Conservation (phyloP, 2,113 vertebrate genomes). For the Indicator maculatus region DNA sequence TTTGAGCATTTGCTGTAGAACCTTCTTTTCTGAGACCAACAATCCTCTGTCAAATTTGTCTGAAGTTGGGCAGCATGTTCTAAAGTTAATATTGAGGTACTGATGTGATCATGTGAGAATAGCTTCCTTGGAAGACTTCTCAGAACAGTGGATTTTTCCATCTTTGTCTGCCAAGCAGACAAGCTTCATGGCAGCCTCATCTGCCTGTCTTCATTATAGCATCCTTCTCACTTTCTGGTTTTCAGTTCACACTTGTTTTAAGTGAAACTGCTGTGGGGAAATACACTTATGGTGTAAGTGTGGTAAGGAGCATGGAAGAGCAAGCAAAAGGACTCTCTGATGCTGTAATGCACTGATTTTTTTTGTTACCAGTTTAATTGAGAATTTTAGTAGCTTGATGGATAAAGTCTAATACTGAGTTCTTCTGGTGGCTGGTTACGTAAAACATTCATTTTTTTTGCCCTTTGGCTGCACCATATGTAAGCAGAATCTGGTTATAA, state of each 20-base stretch:
- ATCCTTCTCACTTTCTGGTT: neutral
- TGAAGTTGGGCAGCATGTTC: neutral
- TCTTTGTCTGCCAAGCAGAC: neutral
- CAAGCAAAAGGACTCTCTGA: neutral
- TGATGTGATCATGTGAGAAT: neutral
- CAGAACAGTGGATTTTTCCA: neutral
- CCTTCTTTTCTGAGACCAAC: neutral
- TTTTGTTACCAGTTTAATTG: neutral
- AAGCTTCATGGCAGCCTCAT: neutral
- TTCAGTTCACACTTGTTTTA: neutral
- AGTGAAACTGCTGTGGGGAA: neutral
- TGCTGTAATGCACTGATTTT: neutral
- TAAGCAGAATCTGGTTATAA: neutral
- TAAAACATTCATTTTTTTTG: neutral
- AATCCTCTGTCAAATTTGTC: neutral
- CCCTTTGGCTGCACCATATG: neutral
- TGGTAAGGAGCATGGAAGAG: no score
- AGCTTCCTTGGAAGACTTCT: neutral
- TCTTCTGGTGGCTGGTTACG: neutral
- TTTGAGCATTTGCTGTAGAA: neutral
- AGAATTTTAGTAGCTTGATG: neutral
- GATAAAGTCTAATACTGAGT: neutral
- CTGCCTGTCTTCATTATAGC: neutral
- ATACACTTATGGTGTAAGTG: neutral
- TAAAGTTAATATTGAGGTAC: neutral